Percentiles rank a stretch among this genome's conserved stretches.
Evolutionary conservation across 1,140 invertebrate genomes (phyloP).

Genomic region (Armadillidium nasatum): DNA sequence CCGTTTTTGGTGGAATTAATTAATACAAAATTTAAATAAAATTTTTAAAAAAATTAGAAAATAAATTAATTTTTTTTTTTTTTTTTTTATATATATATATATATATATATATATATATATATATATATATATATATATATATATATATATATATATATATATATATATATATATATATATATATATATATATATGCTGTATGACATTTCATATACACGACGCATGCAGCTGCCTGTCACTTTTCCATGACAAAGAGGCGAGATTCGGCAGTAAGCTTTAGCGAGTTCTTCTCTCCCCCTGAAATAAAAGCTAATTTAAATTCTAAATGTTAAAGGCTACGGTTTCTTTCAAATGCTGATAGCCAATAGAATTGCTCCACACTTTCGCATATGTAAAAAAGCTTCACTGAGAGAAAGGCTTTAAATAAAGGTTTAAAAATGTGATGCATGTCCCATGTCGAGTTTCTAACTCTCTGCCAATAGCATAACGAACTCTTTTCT

Average conservation of each 20-base stretch:
- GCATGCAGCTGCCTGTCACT: neutral
- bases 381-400: neutral
- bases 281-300: neutral
- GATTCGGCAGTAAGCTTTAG: neutral
- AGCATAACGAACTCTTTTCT: neutral
- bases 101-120: too few relatives aligned
- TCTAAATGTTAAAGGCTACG: neutral
- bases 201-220: neutral
- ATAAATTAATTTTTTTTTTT: too few relatives aligned
- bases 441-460: neutral
- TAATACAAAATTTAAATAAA: too few relatives aligned
- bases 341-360: constrained; percentile 4
- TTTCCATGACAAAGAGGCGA: constrained; percentile 6
- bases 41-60: too few relatives aligned
- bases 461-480: neutral
- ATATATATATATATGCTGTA: neutral
- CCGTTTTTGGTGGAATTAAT: too few relatives aligned
- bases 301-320: constrained; percentile 10
- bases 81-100: too few relatives aligned
- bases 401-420: neutral
- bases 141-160: neutral
- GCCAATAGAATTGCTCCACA: neutral
- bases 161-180: constrained; percentile 14
- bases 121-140: too few relatives aligned
- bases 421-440: neutral